These are phyloP conservation scores for Platalea minor DNA, from an alignment of 2,797 vertebrate species.

Conservation along the genomic window DNA sequence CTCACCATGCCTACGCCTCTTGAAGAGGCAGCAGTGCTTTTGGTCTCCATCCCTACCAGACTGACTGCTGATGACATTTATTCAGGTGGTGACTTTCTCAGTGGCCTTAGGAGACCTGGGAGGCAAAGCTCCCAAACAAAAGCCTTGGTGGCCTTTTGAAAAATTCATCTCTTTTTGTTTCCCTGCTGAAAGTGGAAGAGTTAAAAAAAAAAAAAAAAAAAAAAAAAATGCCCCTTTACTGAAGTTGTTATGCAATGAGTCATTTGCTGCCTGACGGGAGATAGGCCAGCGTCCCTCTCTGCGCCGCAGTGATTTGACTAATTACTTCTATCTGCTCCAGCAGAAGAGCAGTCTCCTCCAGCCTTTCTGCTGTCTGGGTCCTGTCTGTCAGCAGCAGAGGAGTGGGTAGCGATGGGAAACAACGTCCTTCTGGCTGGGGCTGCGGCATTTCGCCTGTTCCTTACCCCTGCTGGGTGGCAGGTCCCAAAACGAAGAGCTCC, in stretches of 20 bases:
- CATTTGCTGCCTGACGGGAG: background rate
- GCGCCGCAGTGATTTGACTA: conserved; percentile 17
- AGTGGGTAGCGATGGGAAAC: background rate
- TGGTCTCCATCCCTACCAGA: background rate
- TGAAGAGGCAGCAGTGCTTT: background rate
- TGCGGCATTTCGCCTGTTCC: background rate
- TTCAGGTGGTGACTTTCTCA: background rate
- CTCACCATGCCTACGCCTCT: fast-evolving
- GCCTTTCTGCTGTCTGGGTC: background rate
- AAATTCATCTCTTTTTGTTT: background rate
- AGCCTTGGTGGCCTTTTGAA: background rate
- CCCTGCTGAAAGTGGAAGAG: background rate
- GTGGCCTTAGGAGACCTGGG: background rate
- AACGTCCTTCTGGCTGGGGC: background rate
- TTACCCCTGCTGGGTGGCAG: background rate
- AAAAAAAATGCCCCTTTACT: background rate
- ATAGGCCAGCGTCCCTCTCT: background rate
- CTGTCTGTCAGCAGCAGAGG: background rate
- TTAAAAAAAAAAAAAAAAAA: too few species aligned
- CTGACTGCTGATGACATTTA: background rate
- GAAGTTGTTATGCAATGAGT: background rate
- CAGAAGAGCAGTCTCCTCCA: conserved; percentile 12
- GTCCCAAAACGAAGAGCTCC: background rate
- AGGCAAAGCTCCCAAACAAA: background rate
- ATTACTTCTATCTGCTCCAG: conserved; percentile 44